phyloP scores from a whole-genome alignment of 2,797 vertebrate genomes.

The Microchirus variegatus region DNA sequence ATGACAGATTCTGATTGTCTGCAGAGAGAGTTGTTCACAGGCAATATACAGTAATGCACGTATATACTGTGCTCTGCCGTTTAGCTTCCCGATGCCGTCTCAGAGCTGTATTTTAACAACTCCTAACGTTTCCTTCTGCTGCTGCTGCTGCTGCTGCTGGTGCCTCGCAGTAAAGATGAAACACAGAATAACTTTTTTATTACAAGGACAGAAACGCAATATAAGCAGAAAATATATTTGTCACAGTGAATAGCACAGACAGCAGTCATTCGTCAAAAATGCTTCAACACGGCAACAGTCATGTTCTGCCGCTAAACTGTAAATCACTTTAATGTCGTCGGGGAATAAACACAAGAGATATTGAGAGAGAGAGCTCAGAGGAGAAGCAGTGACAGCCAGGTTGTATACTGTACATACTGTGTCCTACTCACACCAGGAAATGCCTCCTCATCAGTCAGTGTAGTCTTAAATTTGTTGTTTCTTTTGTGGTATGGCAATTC shows the following conservation, averaged over 20 bases:
- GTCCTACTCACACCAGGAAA: background rate
- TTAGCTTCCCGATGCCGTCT: background rate
- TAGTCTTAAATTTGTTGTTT: too few relatives aligned
- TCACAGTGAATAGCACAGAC: background rate
- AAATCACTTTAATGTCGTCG: background rate
- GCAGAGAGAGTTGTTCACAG: background rate
- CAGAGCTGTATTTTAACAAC: background rate
- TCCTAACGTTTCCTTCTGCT: background rate
- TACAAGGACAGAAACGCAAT: background rate
- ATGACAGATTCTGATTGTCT: background rate
- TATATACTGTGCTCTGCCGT: background rate
- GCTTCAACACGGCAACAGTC: background rate
- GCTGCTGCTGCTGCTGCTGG: background rate
- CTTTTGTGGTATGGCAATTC: too few relatives aligned
- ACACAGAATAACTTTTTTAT: background rate
- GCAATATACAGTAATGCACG: background rate
- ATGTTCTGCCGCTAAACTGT: background rate
- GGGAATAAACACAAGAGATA: background rate
- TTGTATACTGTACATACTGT: background rate
- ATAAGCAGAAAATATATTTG: background rate
- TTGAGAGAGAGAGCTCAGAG: background rate
- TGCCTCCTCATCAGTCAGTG: too few relatives aligned
- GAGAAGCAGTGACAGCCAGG: too few relatives aligned
- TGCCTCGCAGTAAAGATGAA: background rate
- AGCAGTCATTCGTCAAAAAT: background rate